phyloP scores from a whole-genome alignment of 2,888 invertebrate genomes.

The Coelopa pilipes region DNA sequence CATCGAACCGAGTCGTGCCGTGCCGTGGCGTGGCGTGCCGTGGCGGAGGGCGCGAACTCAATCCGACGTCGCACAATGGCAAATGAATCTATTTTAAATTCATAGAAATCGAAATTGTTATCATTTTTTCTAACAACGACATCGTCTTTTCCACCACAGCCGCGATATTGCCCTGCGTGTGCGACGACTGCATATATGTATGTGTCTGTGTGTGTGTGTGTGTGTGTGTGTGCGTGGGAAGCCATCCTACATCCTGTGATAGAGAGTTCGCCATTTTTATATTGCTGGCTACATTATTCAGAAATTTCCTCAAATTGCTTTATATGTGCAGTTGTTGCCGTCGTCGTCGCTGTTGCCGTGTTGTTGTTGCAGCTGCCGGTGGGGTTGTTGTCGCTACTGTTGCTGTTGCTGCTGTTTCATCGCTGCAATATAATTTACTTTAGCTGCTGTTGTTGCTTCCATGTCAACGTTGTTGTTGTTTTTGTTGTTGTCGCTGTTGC shows the following conservation, averaged over 20 bases:
- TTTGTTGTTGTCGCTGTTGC: slow-evolving; percentile 13
- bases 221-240: background rate
- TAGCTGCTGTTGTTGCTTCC: background rate
- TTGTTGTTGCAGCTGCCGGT: slow-evolving; percentile 6
- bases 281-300: slow-evolving; percentile 39
- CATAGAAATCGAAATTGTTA: slow-evolving; percentile 45
- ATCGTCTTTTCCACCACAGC: background rate
- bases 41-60: too few relatives aligned
- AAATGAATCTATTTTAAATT: slow-evolving; percentile 43
- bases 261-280: slow-evolving; percentile 27
- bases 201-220: background rate
- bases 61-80: slow-evolving; percentile 1
- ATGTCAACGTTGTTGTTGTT: background rate
- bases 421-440: background rate
- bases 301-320: slow-evolving; percentile 39
- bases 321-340: slow-evolving; percentile 21
- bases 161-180: background rate
- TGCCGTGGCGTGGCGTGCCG: too few relatives aligned
- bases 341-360: background rate
- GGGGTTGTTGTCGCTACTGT: slow-evolving; percentile 9
- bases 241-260: background rate
- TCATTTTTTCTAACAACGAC: slow-evolving; percentile 37
- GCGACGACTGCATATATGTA: too few relatives aligned
- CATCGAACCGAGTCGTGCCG: background rate
- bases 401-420: slow-evolving; percentile 10